Evolutionary conservation across 2,888 invertebrate genomes (phyloP), one percentile per base, ranked within the genome.

Genomic region (Isoperla grammatica): DNA sequence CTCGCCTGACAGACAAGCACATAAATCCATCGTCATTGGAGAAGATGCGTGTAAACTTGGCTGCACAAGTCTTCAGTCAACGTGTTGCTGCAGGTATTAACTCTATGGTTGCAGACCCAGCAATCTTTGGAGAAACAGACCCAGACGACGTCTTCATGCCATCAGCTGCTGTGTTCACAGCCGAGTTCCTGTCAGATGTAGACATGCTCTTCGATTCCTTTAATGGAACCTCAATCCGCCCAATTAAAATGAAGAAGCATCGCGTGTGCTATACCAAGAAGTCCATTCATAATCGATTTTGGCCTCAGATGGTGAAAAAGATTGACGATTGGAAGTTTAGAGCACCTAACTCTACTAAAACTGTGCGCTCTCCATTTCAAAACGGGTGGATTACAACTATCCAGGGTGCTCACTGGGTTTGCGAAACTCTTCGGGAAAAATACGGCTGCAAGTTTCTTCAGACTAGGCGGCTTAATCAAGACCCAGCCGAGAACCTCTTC

Each of bases 41-140:
- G 48, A 48, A 48, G 48, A 22, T 48, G 48, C 48, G 48, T 22
- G 22, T 48, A n/a, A 48, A 48, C 12, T 22, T 48, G 19, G 49
- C 49, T 12, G 49, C 49, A 6, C 48, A 48, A 22, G 23, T 48
- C 23, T 20, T 48, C 20, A 48, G 48, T 22, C 48, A 48, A 23
- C 12, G 22, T 8, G 23, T 48, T 6, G 48, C 48, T n/a, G 20
- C 23, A 9, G 48, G 23, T 2, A 48, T 20, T n/a, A 23, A 48
- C 12, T 48, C 48, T n/a, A 23, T 48, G 48, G 3, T 23, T 5
- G 48, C 23, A 22, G 48, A 23, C 22, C 48, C 48, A 8, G n/a
- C 22, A n/a, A 11, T 23, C 2, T 48, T 48, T 23, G 23, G 20
- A n/a, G n/a, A n/a, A 6, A 8, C 11, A 13, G 15, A 46, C 11